Percentiles rank a stretch among this genome's conserved stretches.
Conservation (phyloP, 2,888 invertebrate species). For the Eupithecia dodoneata region DNA sequence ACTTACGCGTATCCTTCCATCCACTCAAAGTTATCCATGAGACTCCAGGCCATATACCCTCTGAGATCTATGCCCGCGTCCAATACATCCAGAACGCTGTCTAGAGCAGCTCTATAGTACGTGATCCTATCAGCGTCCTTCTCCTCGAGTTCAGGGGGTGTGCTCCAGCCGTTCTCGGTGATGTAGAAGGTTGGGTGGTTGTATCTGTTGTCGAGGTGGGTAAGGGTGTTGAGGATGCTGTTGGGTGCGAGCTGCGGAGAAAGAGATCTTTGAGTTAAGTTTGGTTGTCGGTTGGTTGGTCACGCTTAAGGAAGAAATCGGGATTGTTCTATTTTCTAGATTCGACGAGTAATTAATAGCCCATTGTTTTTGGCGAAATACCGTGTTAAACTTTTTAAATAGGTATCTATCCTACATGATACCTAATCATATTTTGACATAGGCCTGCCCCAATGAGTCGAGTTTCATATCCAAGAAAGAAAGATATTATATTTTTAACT, state of each 20-base stretch:
- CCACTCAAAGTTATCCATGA: constrained; percentile 88
- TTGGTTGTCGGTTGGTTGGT: too few species aligned
- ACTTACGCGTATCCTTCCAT: constrained; percentile 81
- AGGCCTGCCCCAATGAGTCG: too few species aligned
- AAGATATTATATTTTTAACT: too few species aligned
- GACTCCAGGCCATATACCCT: constrained; percentile 85
- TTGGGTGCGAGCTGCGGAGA: constrained; percentile 77
- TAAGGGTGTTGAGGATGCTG: constrained; percentile 83
- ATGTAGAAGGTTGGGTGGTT: constrained; percentile 82
- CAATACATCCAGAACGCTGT: constrained; percentile 71
- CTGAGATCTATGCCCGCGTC: constrained; percentile 75
- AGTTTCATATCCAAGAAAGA: too few species aligned
- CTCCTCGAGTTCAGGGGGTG: constrained; percentile 53
- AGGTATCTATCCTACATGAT: too few species aligned
- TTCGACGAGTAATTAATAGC: too few species aligned
- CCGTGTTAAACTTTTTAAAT: too few species aligned
- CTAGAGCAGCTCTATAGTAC: constrained; percentile 73
- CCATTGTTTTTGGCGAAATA: too few species aligned
- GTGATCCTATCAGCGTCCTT: constrained; percentile 76
- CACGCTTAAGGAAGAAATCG: too few species aligned
- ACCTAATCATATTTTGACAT: too few species aligned
- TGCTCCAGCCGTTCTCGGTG: constrained; percentile 86
- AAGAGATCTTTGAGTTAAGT: neutral
- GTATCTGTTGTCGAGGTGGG: constrained; percentile 76
- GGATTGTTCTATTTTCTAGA: too few species aligned